These are phyloP conservation scores for Drosophila subquinaria DNA, from an alignment of 2,888 invertebrate species.

Conservation along the genomic window DNA sequence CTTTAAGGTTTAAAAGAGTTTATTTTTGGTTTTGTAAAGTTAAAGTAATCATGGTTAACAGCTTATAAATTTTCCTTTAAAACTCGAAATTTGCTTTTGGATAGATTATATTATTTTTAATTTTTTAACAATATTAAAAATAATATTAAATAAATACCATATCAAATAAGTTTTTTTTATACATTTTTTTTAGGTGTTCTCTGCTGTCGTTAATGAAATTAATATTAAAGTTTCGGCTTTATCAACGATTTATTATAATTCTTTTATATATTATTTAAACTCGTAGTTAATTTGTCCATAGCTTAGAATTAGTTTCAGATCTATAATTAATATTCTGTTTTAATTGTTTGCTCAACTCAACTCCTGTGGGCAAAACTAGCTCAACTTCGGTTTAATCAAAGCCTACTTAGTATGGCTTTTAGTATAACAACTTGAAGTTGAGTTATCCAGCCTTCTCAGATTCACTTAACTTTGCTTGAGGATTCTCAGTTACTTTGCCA, in stretches of 20 bases:
- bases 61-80: background rate
- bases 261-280: too few relatives aligned
- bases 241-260: too few relatives aligned
- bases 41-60: background rate
- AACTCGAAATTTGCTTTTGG: background rate
- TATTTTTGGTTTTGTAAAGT: background rate
- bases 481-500: conserved; percentile 30
- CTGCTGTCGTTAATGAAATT: too few relatives aligned
- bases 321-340: too few relatives aligned
- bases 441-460: background rate
- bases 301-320: too few relatives aligned
- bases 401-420: conserved; percentile 22
- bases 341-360: too few relatives aligned
- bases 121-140: background rate
- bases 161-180: too few relatives aligned
- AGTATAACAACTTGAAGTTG: conserved; percentile 11
- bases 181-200: too few relatives aligned
- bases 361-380: background rate
- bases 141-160: too few relatives aligned
- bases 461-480: conserved; percentile 30
- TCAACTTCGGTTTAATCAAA: background rate
- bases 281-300: too few relatives aligned
- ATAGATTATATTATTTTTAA: background rate
- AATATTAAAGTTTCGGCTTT: too few relatives aligned
- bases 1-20: conserved; percentile 1